Evolutionary conservation across 2,888 invertebrate species (phyloP).

Genomic region (Drosophila mimetica): DNA sequence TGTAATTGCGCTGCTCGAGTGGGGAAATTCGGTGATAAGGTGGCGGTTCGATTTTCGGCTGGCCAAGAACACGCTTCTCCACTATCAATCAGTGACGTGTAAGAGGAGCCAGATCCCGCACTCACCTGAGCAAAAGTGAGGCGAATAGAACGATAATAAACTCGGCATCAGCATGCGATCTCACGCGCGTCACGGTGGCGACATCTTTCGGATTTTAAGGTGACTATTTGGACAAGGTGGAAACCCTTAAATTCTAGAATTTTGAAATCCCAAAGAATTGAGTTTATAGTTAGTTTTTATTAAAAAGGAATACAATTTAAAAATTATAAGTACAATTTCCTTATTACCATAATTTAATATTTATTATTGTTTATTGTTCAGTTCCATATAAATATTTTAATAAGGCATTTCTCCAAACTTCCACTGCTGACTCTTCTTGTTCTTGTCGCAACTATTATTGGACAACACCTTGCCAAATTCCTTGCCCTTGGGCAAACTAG

Average conservation of each 20-base stretch:
- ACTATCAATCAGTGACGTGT: constrained; percentile 58
- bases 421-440: constrained; percentile 53
- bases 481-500: constrained; percentile 86
- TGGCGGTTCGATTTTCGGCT: constrained; percentile 12
- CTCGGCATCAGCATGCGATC: constrained; percentile 10
- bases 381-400: neutral
- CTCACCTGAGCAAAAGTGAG: constrained; percentile 3
- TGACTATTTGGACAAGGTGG: too few relatives aligned
- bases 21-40: constrained; percentile 39
- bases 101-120: neutral
- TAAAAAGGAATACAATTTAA: too few relatives aligned
- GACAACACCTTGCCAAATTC: constrained; percentile 88
- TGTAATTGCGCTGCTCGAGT: constrained; percentile 29
- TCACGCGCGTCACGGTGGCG: constrained; percentile 40
- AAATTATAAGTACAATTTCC: neutral
- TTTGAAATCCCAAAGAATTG: neutral
- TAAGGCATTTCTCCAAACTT: neutral
- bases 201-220: too few relatives aligned
- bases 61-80: constrained; percentile 52
- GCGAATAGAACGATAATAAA: neutral
- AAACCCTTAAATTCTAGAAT: neutral
- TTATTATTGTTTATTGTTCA: neutral
- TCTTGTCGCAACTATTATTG: constrained; percentile 86
- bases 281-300: too few relatives aligned
- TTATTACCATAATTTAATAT: neutral